Evolutionary conservation across 2,797 vertebrate genomes (phyloP).

Genomic region (Eidolon dupreanum): DNA sequence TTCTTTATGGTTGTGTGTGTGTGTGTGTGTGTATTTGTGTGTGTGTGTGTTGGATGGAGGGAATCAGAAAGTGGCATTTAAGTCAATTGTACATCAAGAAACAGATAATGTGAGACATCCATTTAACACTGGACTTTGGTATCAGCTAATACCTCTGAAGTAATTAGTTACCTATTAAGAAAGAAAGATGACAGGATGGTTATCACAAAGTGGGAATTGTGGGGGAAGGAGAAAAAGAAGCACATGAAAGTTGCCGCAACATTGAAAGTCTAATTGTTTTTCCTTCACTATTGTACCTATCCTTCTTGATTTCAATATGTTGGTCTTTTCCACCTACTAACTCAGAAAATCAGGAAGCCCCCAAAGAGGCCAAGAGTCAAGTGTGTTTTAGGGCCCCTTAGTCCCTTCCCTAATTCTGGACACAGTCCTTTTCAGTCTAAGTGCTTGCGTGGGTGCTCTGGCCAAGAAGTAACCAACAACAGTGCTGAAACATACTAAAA

Average conservation of each 20-base stretch:
- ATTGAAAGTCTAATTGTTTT: not conserved
- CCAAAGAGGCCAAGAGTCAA: not conserved
- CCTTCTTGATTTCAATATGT: not conserved
- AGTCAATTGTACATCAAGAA: not conserved
- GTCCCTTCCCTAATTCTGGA: not conserved
- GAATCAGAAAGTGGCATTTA: not conserved
- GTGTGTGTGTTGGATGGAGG: not conserved
- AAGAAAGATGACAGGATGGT: not conserved
- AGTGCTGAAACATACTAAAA: not conserved
- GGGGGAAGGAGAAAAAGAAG: not conserved
- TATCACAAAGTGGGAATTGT: not conserved
- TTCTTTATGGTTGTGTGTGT: not conserved
- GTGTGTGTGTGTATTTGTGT: not conserved
- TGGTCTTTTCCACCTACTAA: not conserved
- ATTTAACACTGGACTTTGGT: not conserved
- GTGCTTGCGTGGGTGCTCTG: not conserved
- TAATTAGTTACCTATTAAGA: not conserved
- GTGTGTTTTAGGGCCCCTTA: not conserved
- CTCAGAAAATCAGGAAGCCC: not conserved
- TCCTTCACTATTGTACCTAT: not conserved
- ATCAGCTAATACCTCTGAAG: not conserved
- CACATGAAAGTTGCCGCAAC: not conserved
- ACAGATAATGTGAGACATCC: not conserved
- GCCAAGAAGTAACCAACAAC: not conserved
- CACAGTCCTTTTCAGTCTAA: not conserved